Evolutionary conservation across 2,113 vertebrate species (phyloP).

Genomic region (Antechinus stuartii): DNA sequence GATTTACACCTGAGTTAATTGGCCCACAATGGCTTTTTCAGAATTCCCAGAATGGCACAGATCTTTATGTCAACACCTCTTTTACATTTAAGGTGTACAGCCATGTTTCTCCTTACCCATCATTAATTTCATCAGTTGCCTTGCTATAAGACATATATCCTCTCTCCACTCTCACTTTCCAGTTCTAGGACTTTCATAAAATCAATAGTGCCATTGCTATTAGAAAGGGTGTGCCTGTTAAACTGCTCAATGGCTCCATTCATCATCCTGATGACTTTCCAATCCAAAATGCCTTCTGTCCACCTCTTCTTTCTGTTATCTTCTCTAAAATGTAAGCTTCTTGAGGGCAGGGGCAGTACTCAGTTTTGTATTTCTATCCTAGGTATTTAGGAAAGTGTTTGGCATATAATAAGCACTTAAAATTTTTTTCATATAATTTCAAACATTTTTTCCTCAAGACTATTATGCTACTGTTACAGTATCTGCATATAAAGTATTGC

Average conservation of each 20-base stretch:
- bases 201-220: background rate
- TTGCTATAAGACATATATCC: background rate
- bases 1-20: background rate
- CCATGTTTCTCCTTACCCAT: background rate
- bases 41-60: background rate
- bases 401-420: background rate
- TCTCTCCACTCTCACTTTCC: background rate
- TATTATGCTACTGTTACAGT: background rate
- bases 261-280: background rate
- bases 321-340: background rate
- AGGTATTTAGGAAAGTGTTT: background rate
- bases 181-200: background rate
- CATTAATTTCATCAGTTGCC: background rate
- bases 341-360: background rate
- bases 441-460: background rate
- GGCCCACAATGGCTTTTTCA: background rate
- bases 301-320: background rate
- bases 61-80: background rate
- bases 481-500: background rate
- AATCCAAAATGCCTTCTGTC: background rate
- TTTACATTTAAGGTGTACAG: background rate
- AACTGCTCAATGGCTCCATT: background rate
- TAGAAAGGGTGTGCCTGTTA: background rate
- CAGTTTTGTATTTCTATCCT: background rate
- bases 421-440: background rate